Conservation (phyloP, 2,888 invertebrate species). For the Alitta virens region DNA sequence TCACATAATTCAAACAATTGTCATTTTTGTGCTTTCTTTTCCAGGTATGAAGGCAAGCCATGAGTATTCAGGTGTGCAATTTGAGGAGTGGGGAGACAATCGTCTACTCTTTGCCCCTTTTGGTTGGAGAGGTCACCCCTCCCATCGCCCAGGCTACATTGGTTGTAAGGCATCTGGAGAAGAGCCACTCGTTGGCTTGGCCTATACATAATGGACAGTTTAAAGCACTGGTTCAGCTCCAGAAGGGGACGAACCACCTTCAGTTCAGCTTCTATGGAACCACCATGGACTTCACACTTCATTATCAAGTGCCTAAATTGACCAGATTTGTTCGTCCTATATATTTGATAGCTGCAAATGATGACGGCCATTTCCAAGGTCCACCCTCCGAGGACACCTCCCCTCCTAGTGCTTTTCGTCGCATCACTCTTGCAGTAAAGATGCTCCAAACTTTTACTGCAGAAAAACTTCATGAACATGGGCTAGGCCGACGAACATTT, state of each 20-base stretch:
- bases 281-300: slow-evolving; percentile 35
- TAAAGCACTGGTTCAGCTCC: slow-evolving; percentile 68
- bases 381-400: slow-evolving; percentile 67
- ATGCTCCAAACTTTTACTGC: slow-evolving; percentile 83
- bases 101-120: slow-evolving; percentile 42
- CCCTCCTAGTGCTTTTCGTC: slow-evolving; percentile 70
- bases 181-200: slow-evolving; percentile 57
- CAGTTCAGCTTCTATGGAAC: slow-evolving; percentile 60
- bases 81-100: slow-evolving; percentile 40
- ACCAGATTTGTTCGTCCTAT: slow-evolving; percentile 68
- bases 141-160: slow-evolving; percentile 35
- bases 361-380: slow-evolving; percentile 76
- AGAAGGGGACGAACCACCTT: slow-evolving; percentile 67
- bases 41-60: slow-evolving; percentile 20
- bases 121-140: slow-evolving; percentile 45
- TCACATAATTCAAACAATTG: no score
- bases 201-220: slow-evolving; percentile 69
- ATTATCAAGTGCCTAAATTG: slow-evolving; percentile 34
- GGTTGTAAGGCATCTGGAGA: slow-evolving; percentile 35
- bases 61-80: slow-evolving; percentile 47
- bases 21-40: no score
- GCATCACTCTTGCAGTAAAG: slow-evolving; percentile 73
- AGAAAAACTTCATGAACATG: slow-evolving; percentile 80
- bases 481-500: slow-evolving; percentile 78
- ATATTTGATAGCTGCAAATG: slow-evolving; percentile 78